Evolutionary conservation across 2,113 vertebrate genomes (phyloP), one percentile per base, ranked within the genome.

Genomic region (Peucedramus taeniatus): DNA sequence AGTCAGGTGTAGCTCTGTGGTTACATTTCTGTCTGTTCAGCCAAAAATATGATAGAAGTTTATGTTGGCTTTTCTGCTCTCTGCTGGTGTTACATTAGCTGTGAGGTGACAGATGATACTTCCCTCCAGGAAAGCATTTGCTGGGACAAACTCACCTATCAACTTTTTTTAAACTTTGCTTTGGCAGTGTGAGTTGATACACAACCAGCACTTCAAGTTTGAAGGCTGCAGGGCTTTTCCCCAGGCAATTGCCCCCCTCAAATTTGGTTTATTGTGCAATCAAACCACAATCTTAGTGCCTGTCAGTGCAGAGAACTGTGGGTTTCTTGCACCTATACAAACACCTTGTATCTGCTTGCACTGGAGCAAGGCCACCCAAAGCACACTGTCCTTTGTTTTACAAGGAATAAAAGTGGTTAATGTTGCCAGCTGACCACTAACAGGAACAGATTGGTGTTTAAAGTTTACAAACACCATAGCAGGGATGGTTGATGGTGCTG

Each of bases 41-140:
- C 72, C 83, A 90, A 81, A 81, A 69, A 13, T 20, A 6, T 20
- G 79, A 86, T 8, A 66, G 57, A 75, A 40, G 68, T 83, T 95
- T 93, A 15, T n/a, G 22, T 31, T 90, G 95, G 90, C 89, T 70
- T 86, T 89, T 90, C 80, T 81, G 47, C 51, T 95, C 72, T 66
- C 60, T 1, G 5, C 76, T 87, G 80, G 54, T 63, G 59, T 77
- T 77, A 5, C 31, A 17, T 63, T 15, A 83, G 56, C 86, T 95
- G 64, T 83, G 83, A 83, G 86, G 63, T 89, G 92, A 80, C 71
- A 92, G 79, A 39, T 72, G 64, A 80, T 90, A 26, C 56, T 86
- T 92, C 76, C 83, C 83, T 90, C 44, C 49, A 70, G 76, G 64
- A 69, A 74, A 42, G 90, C 20, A 33, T 90, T 83, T 86, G 27